Evolutionary conservation across 2,113 vertebrate species (phyloP), one percentile per base, ranked within the genome.

Genomic region (Arenaria interpres): DNA sequence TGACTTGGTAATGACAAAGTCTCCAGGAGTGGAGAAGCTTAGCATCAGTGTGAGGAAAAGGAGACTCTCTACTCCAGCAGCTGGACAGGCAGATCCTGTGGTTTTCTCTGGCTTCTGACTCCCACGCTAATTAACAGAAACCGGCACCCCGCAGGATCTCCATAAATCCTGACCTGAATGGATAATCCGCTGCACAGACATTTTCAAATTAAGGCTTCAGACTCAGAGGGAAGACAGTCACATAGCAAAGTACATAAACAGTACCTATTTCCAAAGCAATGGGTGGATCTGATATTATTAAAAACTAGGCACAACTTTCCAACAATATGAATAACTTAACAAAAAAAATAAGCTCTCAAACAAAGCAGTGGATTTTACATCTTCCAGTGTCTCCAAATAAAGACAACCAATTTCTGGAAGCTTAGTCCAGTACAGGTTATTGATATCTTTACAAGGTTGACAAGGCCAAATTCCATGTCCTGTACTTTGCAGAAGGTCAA

Each of bases 131-230:
- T 95, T 96, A 93, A 64, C 51, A 93, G 77, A 82, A 93, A 81
- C 41, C 0, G 3, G 69, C 81, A 45, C 62, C n/a, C 81, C 35
- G 54, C 28, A 88, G 77, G 23, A 82, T 80, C 57, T 82, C 62
- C 71, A 83, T 92, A 93, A 95, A 88, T 93, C 74, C 87, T 76
- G 28, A 69, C 66, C 86, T 89, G 71, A 91, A 88, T 92, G 80
- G 76, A 73, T 93, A 85, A 89, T 90, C 89, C 4, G 4, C 23
- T 62, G 48, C 14, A 53, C 32, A 87, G 35, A 35, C 37, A 41
- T 86, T 92, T 90, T 92, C 64, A 95, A 79, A 93, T 78, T 57
- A 81, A 84, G 32, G 10, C 15, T 90, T 87, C 28, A 71, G 53
- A 50, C 28, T 53, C 1, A 0, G 11, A 75, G 27, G 24, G 45